These are phyloP conservation scores for Sorex araneus DNA, from an alignment of 2,113 vertebrate genomes.

Conservation along the genomic window DNA sequence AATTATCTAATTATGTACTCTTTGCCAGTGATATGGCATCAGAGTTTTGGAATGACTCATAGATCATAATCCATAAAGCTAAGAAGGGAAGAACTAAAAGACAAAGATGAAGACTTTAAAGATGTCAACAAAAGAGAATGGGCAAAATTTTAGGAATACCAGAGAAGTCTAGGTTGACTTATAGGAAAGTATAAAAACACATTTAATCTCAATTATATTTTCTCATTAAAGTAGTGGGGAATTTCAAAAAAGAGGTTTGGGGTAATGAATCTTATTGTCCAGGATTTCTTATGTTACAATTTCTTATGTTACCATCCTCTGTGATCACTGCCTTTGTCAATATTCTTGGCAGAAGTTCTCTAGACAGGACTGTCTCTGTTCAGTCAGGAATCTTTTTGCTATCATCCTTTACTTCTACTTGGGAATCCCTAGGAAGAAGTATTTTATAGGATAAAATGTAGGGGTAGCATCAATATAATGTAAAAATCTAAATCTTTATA, in stretches of 20 bases:
- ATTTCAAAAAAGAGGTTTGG: neutral
- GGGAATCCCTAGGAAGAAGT: neutral
- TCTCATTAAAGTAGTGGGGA: neutral
- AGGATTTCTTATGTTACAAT: neutral
- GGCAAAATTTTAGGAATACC: neutral
- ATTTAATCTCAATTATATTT: neutral
- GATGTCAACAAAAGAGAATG: constrained; percentile 24
- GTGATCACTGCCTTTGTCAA: neutral
- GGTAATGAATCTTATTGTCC: too few species aligned
- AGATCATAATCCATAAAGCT: constrained; percentile 5
- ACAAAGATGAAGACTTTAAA: constrained; percentile 8
- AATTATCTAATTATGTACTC: constrained; percentile 32
- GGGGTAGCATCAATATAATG: neutral
- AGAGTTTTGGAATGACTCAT: neutral
- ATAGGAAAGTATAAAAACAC: neutral
- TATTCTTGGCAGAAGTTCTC: neutral
- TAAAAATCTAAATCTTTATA: constrained; percentile 12
- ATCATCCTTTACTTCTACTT: neutral
- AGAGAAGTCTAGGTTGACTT: neutral
- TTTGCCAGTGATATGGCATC: constrained; percentile 8
- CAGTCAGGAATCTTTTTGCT: too few species aligned
- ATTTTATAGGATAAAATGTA: neutral
- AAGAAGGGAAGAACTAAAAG: neutral
- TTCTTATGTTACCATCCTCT: neutral
- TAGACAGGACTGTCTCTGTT: neutral